Conservation (phyloP, 1,140 invertebrate species). For the Ruditapes philippinarum region DNA sequence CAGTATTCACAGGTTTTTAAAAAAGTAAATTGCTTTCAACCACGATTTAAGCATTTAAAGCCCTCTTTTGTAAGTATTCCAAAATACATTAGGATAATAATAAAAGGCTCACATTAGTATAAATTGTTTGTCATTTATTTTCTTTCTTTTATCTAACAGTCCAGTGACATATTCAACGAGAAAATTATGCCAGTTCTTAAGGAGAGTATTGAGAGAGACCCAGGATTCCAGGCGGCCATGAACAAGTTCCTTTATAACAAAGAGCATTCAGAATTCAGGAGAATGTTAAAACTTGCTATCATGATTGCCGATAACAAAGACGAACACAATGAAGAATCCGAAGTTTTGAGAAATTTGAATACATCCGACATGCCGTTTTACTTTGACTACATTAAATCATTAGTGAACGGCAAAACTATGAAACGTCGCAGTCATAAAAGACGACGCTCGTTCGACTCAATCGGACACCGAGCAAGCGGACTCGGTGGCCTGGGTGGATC, state of each 20-base stretch:
- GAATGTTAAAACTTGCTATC: constrained; percentile 10
- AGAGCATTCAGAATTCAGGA: background rate
- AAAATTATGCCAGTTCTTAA: background rate
- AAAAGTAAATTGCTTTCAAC: no score
- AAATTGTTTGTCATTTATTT: no score
- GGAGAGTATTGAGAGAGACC: background rate
- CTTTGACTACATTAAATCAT: background rate
- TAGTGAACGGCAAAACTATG: background rate
- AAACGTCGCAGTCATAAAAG: background rate
- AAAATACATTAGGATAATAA: no score
- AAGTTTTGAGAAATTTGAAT: no score
- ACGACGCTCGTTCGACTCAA: background rate
- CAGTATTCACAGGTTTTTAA: no score
- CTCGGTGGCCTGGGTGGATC: background rate
- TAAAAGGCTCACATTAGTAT: no score
- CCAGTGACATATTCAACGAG: no score
- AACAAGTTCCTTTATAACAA: background rate
- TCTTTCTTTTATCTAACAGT: no score
- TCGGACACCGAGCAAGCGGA: background rate
- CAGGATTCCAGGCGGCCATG: background rate
- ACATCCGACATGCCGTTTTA: background rate
- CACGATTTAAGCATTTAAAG: no score
- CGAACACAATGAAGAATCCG: background rate
- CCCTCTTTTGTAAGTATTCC: no score
- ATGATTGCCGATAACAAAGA: background rate